Percentiles rank a stretch among this genome's conserved stretches.
phyloP scores from a whole-genome alignment of 2,113 vertebrate species.

The Pygoscelis adeliae region DNA sequence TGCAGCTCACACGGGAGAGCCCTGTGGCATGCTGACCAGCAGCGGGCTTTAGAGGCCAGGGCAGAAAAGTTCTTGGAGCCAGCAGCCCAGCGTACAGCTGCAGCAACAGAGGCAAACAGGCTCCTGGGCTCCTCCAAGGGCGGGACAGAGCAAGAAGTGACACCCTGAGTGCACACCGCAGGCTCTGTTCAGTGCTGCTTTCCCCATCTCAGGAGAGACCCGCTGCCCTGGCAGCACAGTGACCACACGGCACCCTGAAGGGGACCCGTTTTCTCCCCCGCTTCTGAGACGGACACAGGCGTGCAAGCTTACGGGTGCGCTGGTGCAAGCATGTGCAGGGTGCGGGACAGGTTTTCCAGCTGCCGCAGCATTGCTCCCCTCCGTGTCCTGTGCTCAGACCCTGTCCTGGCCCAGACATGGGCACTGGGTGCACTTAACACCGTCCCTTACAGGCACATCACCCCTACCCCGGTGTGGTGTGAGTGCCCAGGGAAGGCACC shows the following conservation, averaged over 20 bases:
- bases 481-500: background rate
- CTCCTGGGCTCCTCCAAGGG: conserved; percentile 49
- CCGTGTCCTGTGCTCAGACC: fast-evolving
- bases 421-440: background rate
- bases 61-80: conserved; percentile 67
- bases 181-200: background rate
- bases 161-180: background rate
- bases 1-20: conserved; percentile 50
- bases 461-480: fast-evolving
- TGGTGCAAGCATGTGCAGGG: background rate
- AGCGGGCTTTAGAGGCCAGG: conserved; percentile 52
- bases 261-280: background rate
- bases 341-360: background rate
- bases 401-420: fast-evolving
- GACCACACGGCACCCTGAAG: background rate
- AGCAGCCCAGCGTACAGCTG: background rate
- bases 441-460: fast-evolving
- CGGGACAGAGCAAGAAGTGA: conserved; percentile 54
- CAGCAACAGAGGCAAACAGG: conserved; percentile 38
- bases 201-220: background rate
- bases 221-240: background rate
- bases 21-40: conserved; percentile 58
- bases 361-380: fast-evolving
- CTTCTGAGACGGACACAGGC: fast-evolving
- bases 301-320: fast-evolving